phyloP scores from a whole-genome alignment of 2,888 invertebrate genomes.

The Cephonodes hylas region DNA sequence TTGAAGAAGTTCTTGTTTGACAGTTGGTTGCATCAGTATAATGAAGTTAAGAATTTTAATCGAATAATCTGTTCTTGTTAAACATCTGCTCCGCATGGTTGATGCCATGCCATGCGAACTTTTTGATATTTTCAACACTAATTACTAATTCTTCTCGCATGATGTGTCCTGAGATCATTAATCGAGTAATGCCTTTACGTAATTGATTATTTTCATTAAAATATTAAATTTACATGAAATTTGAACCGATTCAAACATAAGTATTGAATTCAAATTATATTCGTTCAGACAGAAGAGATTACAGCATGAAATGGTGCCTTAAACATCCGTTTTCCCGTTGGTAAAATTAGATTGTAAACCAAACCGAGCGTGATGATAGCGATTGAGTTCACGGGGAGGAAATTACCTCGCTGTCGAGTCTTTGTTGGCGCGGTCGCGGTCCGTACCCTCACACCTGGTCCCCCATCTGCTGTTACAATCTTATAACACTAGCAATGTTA shows the following conservation, averaged over 20 bases:
- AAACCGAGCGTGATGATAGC: conserved; percentile 38
- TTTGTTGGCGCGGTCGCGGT: conserved; percentile 28
- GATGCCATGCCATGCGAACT: background rate
- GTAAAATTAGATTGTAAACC: conserved; percentile 40
- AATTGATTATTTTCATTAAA: too few species aligned
- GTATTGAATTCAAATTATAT: background rate
- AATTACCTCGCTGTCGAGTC: conserved; percentile 38
- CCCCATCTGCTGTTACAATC: background rate
- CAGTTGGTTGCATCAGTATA: background rate
- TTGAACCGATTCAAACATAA: too few species aligned
- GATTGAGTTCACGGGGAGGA: conserved; percentile 36
- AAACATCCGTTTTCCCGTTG: conserved; percentile 30
- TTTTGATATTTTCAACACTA: background rate
- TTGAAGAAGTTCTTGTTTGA: background rate
- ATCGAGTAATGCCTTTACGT: background rate
- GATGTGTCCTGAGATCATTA: background rate
- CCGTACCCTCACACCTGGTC: conserved; percentile 35
- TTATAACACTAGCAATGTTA: background rate
- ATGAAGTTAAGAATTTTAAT: background rate
- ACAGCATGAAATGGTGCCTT: background rate
- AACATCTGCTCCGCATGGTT: background rate
- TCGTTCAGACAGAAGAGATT: conserved; percentile 10
- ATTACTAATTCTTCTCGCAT: background rate
- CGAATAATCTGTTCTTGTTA: background rate
- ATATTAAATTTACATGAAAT: too few species aligned